Percentiles rank a stretch among this genome's conserved stretches.
Evolutionary conservation across 64 coral and sea anemone genomes (phyloP).

Genomic region (Exaiptasia diaphana): DNA sequence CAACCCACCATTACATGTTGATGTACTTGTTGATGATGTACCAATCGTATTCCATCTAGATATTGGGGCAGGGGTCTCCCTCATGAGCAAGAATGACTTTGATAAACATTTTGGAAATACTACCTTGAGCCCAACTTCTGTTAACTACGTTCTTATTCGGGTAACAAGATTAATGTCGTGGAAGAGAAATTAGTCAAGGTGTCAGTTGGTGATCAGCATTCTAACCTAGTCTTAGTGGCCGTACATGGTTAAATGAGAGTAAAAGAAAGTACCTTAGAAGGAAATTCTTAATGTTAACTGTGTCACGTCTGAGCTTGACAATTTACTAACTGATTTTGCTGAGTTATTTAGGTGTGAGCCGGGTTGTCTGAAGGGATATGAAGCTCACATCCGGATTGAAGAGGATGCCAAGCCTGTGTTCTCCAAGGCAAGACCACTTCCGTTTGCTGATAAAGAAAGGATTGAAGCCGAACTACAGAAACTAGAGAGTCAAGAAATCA

Average conservation of each 20-base stretch:
- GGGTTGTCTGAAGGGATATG: slow-evolving; percentile 32
- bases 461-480: not conserved
- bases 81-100: slow-evolving; percentile 44
- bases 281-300: slow-evolving; percentile 29
- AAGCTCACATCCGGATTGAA: slow-evolving; percentile 7
- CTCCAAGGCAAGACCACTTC: slow-evolving; percentile 21
- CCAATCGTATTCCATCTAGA: slow-evolving; percentile 20
- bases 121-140: slow-evolving; percentile 8
- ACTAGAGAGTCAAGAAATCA: slow-evolving; percentile 10
- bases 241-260: not conserved
- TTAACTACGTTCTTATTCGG: slow-evolving; percentile 43
- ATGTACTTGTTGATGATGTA: slow-evolving; percentile 14
- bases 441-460: slow-evolving; percentile 3
- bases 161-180: not conserved
- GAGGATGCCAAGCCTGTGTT: not conserved
- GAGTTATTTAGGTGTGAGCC: slow-evolving; percentile 15
- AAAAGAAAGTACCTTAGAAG: not conserved
- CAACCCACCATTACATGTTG: slow-evolving; percentile 8
- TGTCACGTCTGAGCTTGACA: slow-evolving; percentile 22
- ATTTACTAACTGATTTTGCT: slow-evolving; percentile 3
- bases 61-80: not conserved
- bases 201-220: not conserved
- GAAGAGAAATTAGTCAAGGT: slow-evolving; percentile 28
- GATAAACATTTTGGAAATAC: slow-evolving; percentile 25
- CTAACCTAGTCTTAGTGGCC: slow-evolving; percentile 5